Evolutionary conservation across 2,797 vertebrate genomes (phyloP).

Genomic region (Tympanoctomys barrerae): DNA sequence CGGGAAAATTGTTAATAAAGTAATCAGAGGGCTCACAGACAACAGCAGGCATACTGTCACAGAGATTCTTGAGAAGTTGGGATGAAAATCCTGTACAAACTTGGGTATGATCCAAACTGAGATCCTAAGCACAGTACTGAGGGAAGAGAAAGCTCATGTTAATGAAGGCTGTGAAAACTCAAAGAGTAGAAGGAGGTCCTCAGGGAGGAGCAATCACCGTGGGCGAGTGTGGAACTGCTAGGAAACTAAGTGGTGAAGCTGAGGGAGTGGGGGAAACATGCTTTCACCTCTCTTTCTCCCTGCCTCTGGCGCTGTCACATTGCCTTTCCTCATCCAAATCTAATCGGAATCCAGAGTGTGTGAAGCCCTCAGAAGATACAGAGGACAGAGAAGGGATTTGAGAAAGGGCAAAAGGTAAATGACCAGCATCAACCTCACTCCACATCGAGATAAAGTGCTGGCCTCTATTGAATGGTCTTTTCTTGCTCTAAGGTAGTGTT

Average conservation of each 20-base stretch:
- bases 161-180: background rate
- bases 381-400: background rate
- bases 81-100: background rate
- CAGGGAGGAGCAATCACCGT: background rate
- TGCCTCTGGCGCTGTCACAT: background rate
- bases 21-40: background rate
- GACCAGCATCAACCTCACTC: background rate
- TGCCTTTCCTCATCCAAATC: background rate
- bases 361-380: background rate
- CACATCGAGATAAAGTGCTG: background rate
- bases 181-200: background rate
- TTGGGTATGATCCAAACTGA: background rate
- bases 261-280: background rate
- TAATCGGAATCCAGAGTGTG: background rate
- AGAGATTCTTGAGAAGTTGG: background rate
- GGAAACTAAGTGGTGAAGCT: background rate
- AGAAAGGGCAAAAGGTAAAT: background rate
- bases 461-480: constrained; percentile 3
- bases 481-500: constrained; percentile 27
- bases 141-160: background rate
- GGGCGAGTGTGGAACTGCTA: accelerated
- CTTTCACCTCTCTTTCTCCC: background rate
- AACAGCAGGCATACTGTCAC: background rate
- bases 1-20: background rate
- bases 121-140: background rate